phyloP scores from a whole-genome alignment of 2,888 invertebrate genomes.

The Philereme transversata region DNA sequence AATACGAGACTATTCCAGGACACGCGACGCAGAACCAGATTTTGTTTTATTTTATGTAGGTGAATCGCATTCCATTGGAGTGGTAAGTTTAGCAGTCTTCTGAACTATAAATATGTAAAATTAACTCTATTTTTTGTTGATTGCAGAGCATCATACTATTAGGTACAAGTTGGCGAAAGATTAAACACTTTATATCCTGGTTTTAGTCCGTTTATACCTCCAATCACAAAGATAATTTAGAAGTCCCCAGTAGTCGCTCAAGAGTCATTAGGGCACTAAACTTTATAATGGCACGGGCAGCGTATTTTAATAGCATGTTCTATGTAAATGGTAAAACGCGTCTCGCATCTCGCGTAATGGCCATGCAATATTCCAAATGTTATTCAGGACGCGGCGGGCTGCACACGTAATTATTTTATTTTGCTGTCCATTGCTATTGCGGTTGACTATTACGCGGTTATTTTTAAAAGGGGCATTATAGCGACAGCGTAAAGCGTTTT shows the following conservation, averaged over 20 bases:
- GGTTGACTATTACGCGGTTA: conserved; percentile 62
- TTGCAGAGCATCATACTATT: neutral
- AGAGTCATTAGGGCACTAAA: conserved; percentile 37
- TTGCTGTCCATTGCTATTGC: conserved; percentile 60
- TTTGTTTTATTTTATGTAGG: conserved; percentile 13
- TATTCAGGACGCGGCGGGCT: conserved; percentile 47
- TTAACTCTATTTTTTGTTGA: neutral
- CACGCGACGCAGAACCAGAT: conserved; percentile 12
- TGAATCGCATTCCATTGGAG: conserved; percentile 9
- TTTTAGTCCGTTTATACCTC: neutral
- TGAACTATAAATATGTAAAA: neutral
- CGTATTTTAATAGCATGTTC: conserved; percentile 50
- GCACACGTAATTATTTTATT: conserved; percentile 58
- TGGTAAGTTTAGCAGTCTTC: neutral
- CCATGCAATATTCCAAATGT: conserved; percentile 59
- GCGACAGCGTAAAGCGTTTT: conserved; percentile 60
- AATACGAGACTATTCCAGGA: conserved; percentile 23
- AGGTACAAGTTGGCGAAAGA: too few relatives aligned
- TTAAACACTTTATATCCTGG: neutral
- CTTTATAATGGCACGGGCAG: conserved; percentile 45
- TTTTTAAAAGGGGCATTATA: conserved; percentile 61
- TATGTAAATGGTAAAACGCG: conserved; percentile 55
- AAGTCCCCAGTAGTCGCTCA: conserved; percentile 3
- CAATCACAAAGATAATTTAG: conserved; percentile 1
- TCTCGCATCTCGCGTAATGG: conserved; percentile 47